Evolutionary conservation across 2,888 invertebrate species (phyloP), one percentile per base, ranked within the genome.

Genomic region (Drosophila nr. medialis): DNA sequence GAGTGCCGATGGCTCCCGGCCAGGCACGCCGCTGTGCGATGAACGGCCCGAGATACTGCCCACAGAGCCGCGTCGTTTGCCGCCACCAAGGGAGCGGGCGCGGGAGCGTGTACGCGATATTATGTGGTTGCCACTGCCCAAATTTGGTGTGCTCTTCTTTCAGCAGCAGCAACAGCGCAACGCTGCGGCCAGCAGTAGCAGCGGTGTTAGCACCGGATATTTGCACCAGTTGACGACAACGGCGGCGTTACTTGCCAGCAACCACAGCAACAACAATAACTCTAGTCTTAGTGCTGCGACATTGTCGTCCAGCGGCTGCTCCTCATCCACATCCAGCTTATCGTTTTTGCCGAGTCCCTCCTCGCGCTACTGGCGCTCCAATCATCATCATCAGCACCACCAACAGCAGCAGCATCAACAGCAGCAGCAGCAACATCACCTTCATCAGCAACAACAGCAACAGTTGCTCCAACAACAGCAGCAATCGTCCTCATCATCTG

Each of bases 11-110:
- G 96, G 96, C 74, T 97, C 97, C 15, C 94, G 97, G 66, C 97
- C 97, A 4, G 98, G 97, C 55, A 98, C 98, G 18, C 97, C 97
- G 2, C 93, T 97, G 64, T 96, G 96, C 86, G 97, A 97, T 92
- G 97, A 97, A 91, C 93, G 96, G 56, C 96, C 96, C 2, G 97
- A 97, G 90, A 94, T 95, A 75, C 72, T 94, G 72, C 96, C 96
- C 13, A 95, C 95, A 71, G 97, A 97, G 92, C 97, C 97, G 27
- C 94, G 97, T 69, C 95, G 96, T 55, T 94, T 95, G 87, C 95
- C 95, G 6, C 94, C 95, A 82, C 95, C 95, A 4, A 93, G 83
- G 94, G 96, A 94, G 86, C 74, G 86, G 5, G 58, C 82, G 4
- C 80, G 91, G 27, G 91, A 90, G 63, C 94, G 94, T 77, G 94